Conservation (phyloP, 1,140 invertebrate genomes). For the Macrosteles quadrilineatus region DNA sequence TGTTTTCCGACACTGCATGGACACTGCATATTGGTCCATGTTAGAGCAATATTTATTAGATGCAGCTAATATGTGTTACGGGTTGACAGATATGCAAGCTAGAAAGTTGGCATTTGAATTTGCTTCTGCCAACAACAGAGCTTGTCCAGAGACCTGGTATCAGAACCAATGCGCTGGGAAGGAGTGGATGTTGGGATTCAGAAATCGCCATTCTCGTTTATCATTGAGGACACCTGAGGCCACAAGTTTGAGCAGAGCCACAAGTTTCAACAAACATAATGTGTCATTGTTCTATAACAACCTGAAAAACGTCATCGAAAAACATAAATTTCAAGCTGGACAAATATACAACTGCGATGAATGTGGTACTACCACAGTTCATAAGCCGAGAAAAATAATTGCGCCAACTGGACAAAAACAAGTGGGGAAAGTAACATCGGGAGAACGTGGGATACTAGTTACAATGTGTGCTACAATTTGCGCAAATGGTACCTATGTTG, state of each 20-base stretch:
- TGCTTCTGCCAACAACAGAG: slow-evolving; percentile 35
- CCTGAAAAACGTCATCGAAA: slow-evolving; percentile 41
- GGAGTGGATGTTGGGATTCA: slow-evolving; percentile 47
- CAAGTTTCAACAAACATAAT: slow-evolving; percentile 48
- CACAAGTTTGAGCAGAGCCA: slow-evolving; percentile 47
- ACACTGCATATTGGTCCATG: no score
- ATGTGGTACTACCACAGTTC: slow-evolving; percentile 52
- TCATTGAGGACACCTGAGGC: slow-evolving; percentile 47
- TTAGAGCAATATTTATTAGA: slow-evolving; percentile 8
- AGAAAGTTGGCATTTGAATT: slow-evolving; percentile 35
- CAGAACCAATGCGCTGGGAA: slow-evolving; percentile 41
- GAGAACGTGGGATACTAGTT: slow-evolving; percentile 51
- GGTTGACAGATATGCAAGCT: slow-evolving; percentile 34
- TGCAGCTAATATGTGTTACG: slow-evolving; percentile 26
- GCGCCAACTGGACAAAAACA: slow-evolving; percentile 45
- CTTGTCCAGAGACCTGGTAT: slow-evolving; percentile 25
- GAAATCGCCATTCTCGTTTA: slow-evolving; percentile 45
- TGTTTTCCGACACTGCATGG: no score
- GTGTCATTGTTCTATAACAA: slow-evolving; percentile 46
- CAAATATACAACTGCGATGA: slow-evolving; percentile 52
- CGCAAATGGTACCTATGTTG: slow-evolving; percentile 43
- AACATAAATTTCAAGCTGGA: slow-evolving; percentile 40
- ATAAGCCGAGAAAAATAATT: slow-evolving; percentile 49
- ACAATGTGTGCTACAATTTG: slow-evolving; percentile 46
- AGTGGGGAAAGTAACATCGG: slow-evolving; percentile 49